Percentiles rank a stretch among this genome's conserved stretches.
Evolutionary conservation across 2,797 vertebrate species (phyloP).

Genomic region (Balearica regulorum): DNA sequence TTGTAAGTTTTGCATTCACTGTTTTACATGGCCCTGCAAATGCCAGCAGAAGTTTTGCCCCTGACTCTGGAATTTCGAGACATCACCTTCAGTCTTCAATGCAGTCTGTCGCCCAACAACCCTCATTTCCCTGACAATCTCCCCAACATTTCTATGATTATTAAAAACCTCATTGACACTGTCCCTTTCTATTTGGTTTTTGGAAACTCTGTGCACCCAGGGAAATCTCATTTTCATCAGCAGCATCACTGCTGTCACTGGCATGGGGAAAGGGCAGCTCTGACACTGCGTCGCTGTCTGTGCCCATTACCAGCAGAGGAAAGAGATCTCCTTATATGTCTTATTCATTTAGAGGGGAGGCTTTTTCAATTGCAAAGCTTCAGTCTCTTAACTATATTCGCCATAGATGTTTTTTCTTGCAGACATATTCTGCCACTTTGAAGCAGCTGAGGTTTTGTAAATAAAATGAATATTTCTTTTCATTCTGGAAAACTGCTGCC

Average conservation of each 20-base stretch:
- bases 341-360: neutral
- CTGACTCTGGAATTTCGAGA: neutral
- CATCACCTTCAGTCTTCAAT: neutral
- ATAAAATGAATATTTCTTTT: neutral
- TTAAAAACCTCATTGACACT: neutral
- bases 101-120: neutral
- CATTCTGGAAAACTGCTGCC: neutral
- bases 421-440: neutral
- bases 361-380: neutral
- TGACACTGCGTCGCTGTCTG: neutral
- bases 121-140: neutral
- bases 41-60: neutral
- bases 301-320: neutral
- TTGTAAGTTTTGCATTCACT: neutral
- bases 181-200: constrained; percentile 7
- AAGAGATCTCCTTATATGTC: neutral
- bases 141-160: neutral
- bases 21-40: neutral
- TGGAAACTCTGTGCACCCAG: neutral
- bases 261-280: neutral
- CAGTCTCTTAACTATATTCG: neutral
- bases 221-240: neutral
- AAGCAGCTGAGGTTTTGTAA: neutral
- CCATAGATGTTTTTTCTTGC: neutral
- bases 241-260: neutral